Base-by-base conservation (phyloP, 2,888 invertebrate species). In the Drosophila suboccidentalis region DNA sequence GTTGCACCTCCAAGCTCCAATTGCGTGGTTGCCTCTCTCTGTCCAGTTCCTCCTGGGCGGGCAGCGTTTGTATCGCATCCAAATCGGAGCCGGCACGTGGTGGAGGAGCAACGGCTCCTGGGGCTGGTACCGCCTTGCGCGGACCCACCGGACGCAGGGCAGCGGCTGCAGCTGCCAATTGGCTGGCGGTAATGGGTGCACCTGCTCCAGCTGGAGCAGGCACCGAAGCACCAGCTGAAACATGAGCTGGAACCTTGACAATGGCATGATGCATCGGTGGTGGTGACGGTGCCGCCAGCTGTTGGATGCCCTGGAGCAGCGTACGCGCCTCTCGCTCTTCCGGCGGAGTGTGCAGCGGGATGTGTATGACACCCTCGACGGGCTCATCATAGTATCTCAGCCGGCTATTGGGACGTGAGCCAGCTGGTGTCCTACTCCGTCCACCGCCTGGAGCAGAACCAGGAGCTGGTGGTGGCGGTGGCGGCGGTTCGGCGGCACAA, bases 311-410 rank as follows among this genome's bases (percentile, higher is more conserved):
- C 53, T 92, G 85, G 10, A 92, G 74, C 54, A 92, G 68, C 34
- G 91, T 87, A n/a, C 90, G 89, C 0, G 91, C 81, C 44, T 94
- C 93, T 53, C 94, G 93, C 86, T 95, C 95, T 71, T 95, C 95
- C 0, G 95, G 95, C 4, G 96, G 96, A n/a, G 96, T 96, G 74
- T 95, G 96, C 64, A 96, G 91, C 1, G 96, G 96, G 82, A 96
- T 96, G 75, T 96, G 94, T 59, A 96, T 95, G 51, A 93, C 93
- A 0, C 95, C 95, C 80, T 95, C 94, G 41, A 94, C 92, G 0
- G 95, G 94, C 50, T 94, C 94, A 78, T 96, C 96, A 87, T 95
- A 95, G 90, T 95, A 95, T 73, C 94, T 94, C 44, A 93, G 78
- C 6, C 92, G 89, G 61, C 92, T 92, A 11, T 91, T 90, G 11